phyloP scores from a whole-genome alignment of 2,797 vertebrate species.

The Oreochromis mossambicus region DNA sequence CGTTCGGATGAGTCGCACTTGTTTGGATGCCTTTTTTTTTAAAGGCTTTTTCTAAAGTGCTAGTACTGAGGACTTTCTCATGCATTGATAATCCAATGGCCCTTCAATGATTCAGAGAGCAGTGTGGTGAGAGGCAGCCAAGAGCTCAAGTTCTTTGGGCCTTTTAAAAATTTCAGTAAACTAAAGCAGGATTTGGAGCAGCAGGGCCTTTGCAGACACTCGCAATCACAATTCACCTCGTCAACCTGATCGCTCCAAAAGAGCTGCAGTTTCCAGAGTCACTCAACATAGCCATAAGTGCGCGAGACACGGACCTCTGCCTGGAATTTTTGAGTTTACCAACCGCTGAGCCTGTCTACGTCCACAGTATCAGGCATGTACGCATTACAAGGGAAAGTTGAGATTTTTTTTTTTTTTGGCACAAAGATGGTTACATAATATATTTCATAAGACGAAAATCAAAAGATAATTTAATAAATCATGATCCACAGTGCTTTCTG shows the following conservation, averaged over 20 bases:
- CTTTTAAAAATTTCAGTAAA: constrained; percentile 63
- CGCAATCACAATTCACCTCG: constrained; percentile 19
- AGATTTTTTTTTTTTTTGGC: not conserved
- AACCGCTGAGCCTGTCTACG: not conserved
- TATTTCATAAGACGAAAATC: constrained; percentile 26
- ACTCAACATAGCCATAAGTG: constrained; percentile 8
- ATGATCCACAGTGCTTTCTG: constrained; percentile 18
- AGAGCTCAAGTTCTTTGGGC: constrained; percentile 47
- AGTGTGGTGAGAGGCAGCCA: constrained; percentile 29
- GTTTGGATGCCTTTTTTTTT: constrained; percentile 33
- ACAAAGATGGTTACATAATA: constrained; percentile 11
- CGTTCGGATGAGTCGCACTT: constrained; percentile 21
- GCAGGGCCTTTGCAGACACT: not conserved
- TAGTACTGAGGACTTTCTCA: constrained; percentile 63
- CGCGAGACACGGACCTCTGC: not conserved
- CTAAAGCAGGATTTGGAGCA: constrained; percentile 40
- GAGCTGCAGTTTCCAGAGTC: not conserved
- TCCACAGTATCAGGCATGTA: not conserved
- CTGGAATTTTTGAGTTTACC: not conserved
- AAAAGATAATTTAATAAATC: constrained; percentile 46
- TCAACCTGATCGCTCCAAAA: constrained; percentile 15
- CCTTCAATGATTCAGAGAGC: constrained; percentile 70
- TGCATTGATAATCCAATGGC: constrained; percentile 68
- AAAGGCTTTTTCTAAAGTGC: constrained; percentile 51
- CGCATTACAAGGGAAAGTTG: not conserved